Base-by-base conservation (phyloP, 2,888 invertebrate species). In the Phania funesta region DNA sequence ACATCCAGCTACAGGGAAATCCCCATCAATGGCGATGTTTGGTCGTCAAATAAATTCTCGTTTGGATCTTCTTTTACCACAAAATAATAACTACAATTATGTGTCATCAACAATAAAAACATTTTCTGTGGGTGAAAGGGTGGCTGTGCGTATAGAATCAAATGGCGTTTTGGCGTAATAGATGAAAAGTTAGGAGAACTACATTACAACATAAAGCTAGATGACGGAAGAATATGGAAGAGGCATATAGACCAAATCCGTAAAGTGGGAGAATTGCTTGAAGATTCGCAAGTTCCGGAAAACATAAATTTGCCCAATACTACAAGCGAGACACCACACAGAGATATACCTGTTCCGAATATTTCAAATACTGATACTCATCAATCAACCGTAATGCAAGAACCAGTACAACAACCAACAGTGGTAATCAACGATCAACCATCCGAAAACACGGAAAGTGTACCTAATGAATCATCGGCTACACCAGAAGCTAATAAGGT, bases 31-130 rank as follows among this genome's bases (percentile, higher is more conserved):
- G 60, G 2, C 46, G 26, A 76, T 76, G 52, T n/a, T 67, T 11
- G 75, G 56, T 18, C 20, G 65, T 2, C 67, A 67, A 35, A 75
- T 65, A n/a, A n/a, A n/a, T n/a, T n/a, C n/a, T n/a, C n/a, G n/a
- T n/a, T n/a, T n/a, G n/a, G n/a, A n/a, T n/a, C n/a, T n/a, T n/a
- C n/a, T n/a, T n/a, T n/a, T n/a, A n/a, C n/a, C n/a, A n/a, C n/a
- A n/a, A n/a, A n/a, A n/a, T n/a, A n/a, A n/a, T n/a, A n/a, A n/a
- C n/a, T n/a, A n/a, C n/a, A n/a, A n/a, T n/a, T n/a, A n/a, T n/a
- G n/a, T n/a, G n/a, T n/a, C n/a, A n/a, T n/a, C n/a, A n/a, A n/a
- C n/a, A n/a, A n/a, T n/a, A n/a, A n/a, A n/a, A n/a, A n/a, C n/a
- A n/a, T n/a, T n/a, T n/a, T n/a, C n/a, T n/a, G n/a, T n/a, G n/a